phyloP scores from a whole-genome alignment of 2,888 invertebrate species.

The Tetragonula carbonaria region DNA sequence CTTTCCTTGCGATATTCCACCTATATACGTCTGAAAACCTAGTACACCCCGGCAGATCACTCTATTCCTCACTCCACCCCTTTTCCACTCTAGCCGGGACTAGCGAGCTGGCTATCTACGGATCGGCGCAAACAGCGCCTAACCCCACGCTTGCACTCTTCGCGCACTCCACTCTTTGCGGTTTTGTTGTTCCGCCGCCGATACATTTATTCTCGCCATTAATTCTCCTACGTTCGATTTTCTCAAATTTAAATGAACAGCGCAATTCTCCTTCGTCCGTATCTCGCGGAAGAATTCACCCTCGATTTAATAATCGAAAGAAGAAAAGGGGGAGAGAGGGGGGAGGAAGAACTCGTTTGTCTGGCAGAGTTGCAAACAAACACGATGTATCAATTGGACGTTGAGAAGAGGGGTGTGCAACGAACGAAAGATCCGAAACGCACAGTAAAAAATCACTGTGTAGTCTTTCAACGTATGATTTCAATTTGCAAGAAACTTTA shows the following conservation, averaged over 20 bases:
- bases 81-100: constrained; percentile 60
- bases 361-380: no score
- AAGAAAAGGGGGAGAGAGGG: not conserved
- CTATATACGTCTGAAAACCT: constrained; percentile 73
- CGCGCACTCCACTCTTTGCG: constrained; percentile 56
- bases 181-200: constrained; percentile 54
- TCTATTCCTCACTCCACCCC: constrained; percentile 66
- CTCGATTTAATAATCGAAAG: not conserved
- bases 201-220: constrained; percentile 57
- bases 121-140: constrained; percentile 65
- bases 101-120: constrained; percentile 57
- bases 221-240: constrained; percentile 57
- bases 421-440: no score
- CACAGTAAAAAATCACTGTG: no score
- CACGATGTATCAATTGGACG: no score
- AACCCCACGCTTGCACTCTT: constrained; percentile 56
- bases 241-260: constrained; percentile 42
- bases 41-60: constrained; percentile 68
- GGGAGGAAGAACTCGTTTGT: not conserved
- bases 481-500: no score
- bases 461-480: no score
- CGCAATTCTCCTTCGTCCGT: not conserved
- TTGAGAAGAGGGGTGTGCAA: no score
- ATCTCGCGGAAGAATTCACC: not conserved
- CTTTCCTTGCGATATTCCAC: constrained; percentile 75